Evolutionary conservation across 2,113 vertebrate genomes (phyloP).

Genomic region (Acanthisitta chloris): DNA sequence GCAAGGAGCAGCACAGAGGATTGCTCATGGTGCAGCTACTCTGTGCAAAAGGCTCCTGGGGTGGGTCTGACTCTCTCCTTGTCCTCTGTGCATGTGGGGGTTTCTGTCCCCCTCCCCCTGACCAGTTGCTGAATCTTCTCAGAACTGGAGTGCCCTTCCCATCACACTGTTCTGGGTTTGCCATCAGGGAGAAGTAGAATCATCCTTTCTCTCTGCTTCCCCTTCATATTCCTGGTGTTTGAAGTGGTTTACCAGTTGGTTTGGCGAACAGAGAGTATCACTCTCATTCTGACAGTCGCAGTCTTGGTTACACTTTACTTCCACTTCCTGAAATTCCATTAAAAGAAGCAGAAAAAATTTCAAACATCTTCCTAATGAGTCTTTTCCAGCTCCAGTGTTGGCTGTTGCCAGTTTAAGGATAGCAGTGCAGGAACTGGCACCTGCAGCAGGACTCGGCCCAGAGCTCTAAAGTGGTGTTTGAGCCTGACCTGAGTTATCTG

Average conservation of each 20-base stretch:
- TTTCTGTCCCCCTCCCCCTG: neutral
- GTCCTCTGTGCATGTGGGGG: fast-evolving
- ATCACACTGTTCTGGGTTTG: neutral
- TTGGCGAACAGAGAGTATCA: neutral
- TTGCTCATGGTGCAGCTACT: neutral
- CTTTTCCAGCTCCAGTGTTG: neutral
- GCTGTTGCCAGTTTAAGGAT: neutral
- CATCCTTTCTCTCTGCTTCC: neutral
- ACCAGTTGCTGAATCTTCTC: neutral
- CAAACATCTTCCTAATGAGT: neutral
- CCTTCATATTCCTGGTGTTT: neutral
- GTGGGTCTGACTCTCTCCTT: neutral
- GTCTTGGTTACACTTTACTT: neutral
- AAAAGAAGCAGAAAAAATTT: neutral
- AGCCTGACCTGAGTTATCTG: neutral
- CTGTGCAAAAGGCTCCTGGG: neutral
- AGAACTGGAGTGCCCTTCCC: neutral
- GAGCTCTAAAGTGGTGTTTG: neutral
- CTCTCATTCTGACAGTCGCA: neutral
- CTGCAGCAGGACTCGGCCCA: neutral
- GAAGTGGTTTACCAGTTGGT: neutral
- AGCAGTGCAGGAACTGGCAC: neutral
- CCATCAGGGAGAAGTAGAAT: neutral
- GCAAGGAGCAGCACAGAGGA: neutral
- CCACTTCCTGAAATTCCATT: neutral